Evolutionary conservation across 1,140 invertebrate genomes (phyloP), one percentile per base, ranked within the genome.

Genomic region (Pygmarrhopalites habei): DNA sequence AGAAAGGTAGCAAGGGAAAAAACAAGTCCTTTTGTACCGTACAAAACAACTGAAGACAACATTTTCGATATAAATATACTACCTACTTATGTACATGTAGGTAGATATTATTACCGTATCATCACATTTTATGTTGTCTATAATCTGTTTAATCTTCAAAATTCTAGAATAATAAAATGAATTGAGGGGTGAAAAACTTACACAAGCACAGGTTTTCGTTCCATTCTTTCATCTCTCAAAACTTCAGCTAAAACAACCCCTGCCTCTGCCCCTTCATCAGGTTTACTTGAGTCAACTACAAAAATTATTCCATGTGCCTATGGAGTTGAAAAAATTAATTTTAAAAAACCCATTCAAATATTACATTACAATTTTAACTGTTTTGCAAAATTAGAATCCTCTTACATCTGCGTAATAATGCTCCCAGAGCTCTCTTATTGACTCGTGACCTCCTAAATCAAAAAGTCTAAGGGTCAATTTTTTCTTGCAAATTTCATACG

Each of bases 371-470:
- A 39, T 10, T 39, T 39, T 10, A 10, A 39, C 35, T 10, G 7
- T 49, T 12, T 10, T 15, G 7, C 15, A 49, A 49, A 49, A 21
- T 7, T 21, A 35, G 14, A 28, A 17, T n/a, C n/a, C n/a, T 26
- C 52, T 26, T 64, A 64, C 62, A 35, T 64, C 62, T 26, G 62
- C 43, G 25, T 64, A 64, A 35, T 64, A 64, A 30, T 64, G 62
- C 43, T 35, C 23, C 62, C 62, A 64, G 23, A 64, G 55, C 46
- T 64, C 62, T 41, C 55, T 51, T 23, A 64, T 56, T 21, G 62
- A 64, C 26, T 29, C 7, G 23, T 64, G 62, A 26, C 62, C 62
- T 3, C 62, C 62, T 15, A 64, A 29, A 44, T 64, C 62, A 32
- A 58, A 44, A 47, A 64, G 15, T n/a, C 52, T 47, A n/a, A 64